Evolutionary conservation across 2,888 invertebrate species (phyloP), one percentile per base, ranked within the genome.

Genomic region (Lasius platythorax): DNA sequence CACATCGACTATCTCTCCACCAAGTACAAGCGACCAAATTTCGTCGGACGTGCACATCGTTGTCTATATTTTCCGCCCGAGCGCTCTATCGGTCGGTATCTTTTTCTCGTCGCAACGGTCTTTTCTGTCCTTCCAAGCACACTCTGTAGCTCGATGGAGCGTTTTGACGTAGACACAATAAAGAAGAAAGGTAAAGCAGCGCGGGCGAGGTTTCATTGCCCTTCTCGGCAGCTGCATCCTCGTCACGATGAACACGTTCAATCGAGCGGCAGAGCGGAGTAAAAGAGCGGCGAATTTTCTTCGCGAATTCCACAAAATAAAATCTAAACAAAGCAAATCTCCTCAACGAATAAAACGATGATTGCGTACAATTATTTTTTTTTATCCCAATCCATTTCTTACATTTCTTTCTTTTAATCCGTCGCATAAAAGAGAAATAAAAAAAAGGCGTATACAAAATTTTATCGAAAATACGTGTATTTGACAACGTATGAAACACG

Each of bases 221-320:
- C 84, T 86, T 89, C 89, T 91, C 85, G 76, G 87, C 89, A 84
- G 91, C 75, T 85, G 91, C 89, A 87, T 87, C 85, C 82, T 84
- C 81, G 81, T 75, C 81, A 4, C 66, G 63, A 63, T 74, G 63
- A 70, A 83, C 68, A 82, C 53, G 84, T 83, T 72, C 83, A n/a
- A 58, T 66, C 37, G 74, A 83, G 73, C 64, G 61, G 50, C 46
- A 67, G 43, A 74, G 3, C 53, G 78, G 23, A 61, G 64, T n/a
- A 58, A 81, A 78, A 37, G 37, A 61, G 23, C 46, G 56, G 28
- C 30, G 23, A 72, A 83, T 75, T 61, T 79, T 72, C n/a, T 58
- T 46, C 73, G 11, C 33, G 4, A 53, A 67, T 37, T 30, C 53
- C 40, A 28, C 70, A 81, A 61, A 63, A 81, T 74, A 75, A 79